Evolutionary conservation across 2,797 vertebrate genomes (phyloP).

Genomic region (Sebastes flavidus): DNA sequence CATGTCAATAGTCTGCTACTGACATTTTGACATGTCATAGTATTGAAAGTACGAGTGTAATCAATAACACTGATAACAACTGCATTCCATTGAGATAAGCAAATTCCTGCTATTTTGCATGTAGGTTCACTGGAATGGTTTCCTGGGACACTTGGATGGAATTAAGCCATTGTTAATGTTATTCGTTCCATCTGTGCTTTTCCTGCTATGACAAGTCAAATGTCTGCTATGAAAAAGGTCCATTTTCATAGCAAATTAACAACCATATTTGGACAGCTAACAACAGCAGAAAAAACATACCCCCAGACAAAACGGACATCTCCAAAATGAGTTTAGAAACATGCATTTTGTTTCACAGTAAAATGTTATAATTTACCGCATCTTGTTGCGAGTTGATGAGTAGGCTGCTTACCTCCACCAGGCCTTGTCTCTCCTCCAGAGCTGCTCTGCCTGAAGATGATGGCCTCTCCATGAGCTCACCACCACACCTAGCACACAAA

Average conservation of each 20-base stretch:
- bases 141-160: background rate
- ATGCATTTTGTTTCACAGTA: background rate
- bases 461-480: slow-evolving; percentile 65
- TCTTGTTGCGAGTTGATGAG: background rate
- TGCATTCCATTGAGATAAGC: background rate
- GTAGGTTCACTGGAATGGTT: background rate
- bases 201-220: background rate
- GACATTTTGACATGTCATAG: background rate
- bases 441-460: slow-evolving; percentile 51
- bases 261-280: background rate
- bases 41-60: background rate
- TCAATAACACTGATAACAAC: background rate
- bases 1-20: background rate
- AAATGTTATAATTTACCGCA: background rate
- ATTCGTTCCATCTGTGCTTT: background rate
- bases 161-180: background rate
- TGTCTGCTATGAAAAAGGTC: background rate
- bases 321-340: background rate
- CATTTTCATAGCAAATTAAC: background rate
- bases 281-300: background rate
- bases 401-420: slow-evolving; percentile 60
- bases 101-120: background rate
- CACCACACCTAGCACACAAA: slow-evolving; percentile 46
- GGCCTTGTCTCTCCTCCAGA: slow-evolving; percentile 53
- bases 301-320: background rate